Evolutionary conservation across 2,113 vertebrate species (phyloP).

Genomic region (Caranx melampygus): DNA sequence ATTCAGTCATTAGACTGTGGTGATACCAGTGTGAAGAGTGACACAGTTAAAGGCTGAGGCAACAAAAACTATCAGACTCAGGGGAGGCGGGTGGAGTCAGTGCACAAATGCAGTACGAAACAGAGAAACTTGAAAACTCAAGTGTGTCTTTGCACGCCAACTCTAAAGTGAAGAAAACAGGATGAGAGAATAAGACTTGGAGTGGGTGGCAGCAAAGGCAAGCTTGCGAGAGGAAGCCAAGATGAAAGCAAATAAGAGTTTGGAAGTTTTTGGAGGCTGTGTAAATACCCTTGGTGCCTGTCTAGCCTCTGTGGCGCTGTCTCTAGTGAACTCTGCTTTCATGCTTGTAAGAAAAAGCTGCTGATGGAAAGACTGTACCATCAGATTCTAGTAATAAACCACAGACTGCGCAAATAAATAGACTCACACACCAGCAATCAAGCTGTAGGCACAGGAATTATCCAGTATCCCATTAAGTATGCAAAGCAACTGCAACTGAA

Average conservation of each 20-base stretch:
- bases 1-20: slow-evolving; percentile 8
- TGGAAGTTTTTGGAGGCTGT: slow-evolving; percentile 64
- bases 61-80: slow-evolving; percentile 46
- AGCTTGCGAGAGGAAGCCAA: slow-evolving; percentile 59
- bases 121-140: slow-evolving; percentile 41
- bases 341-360: slow-evolving; percentile 42
- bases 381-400: slow-evolving; percentile 31
- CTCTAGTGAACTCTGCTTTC: slow-evolving; percentile 48
- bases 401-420: slow-evolving; percentile 20
- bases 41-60: slow-evolving; percentile 22
- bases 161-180: slow-evolving; percentile 41
- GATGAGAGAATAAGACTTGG: slow-evolving; percentile 55
- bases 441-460: slow-evolving; percentile 12
- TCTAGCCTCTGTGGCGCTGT: slow-evolving; percentile 52
- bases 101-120: slow-evolving; percentile 31
- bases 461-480: slow-evolving; percentile 19
- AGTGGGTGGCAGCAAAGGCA: slow-evolving; percentile 57
- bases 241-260: slow-evolving; percentile 69
- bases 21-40: slow-evolving; percentile 1
- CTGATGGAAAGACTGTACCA: neutral
- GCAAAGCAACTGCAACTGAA: neutral
- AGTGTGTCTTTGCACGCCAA: slow-evolving; percentile 45
- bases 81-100: slow-evolving; percentile 28
- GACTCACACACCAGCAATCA: slow-evolving; percentile 26
- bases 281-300: slow-evolving; percentile 70